These are phyloP conservation scores for Lepidurus apus DNA, from an alignment of 1,140 invertebrate species.

Conservation along the genomic window DNA sequence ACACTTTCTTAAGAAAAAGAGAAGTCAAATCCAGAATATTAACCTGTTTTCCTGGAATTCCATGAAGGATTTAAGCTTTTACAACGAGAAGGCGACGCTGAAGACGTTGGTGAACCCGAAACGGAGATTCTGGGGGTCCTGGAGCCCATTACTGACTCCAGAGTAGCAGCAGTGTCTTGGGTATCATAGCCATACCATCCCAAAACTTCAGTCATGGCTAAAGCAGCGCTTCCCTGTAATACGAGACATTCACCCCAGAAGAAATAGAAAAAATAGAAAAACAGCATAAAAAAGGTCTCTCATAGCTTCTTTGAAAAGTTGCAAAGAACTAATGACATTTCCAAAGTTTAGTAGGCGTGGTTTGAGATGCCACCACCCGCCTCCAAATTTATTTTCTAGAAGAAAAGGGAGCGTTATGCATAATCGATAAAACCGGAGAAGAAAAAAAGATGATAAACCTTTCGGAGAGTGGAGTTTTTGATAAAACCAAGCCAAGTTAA, in stretches of 20 bases:
- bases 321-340: too few species aligned
- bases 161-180: not conserved
- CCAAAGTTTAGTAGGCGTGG: too few species aligned
- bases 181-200: not conserved
- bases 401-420: too few species aligned
- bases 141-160: not conserved
- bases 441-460: too few species aligned
- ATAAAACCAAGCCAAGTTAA: not conserved
- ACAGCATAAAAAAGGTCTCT: too few species aligned
- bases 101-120: not conserved
- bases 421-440: too few species aligned
- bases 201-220: not conserved
- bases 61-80: not conserved
- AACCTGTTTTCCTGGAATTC: slow-evolving; percentile 11
- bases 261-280: too few species aligned
- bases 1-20: not conserved
- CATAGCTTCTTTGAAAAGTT: too few species aligned
- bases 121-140: not conserved
- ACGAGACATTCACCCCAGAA: not conserved
- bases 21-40: not conserved
- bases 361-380: too few species aligned
- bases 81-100: not conserved
- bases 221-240: not conserved
- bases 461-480: not conserved
- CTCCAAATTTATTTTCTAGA: too few species aligned